Evolutionary conservation across 2,888 invertebrate species (phyloP).

Genomic region (Dexiosoma caninum): DNA sequence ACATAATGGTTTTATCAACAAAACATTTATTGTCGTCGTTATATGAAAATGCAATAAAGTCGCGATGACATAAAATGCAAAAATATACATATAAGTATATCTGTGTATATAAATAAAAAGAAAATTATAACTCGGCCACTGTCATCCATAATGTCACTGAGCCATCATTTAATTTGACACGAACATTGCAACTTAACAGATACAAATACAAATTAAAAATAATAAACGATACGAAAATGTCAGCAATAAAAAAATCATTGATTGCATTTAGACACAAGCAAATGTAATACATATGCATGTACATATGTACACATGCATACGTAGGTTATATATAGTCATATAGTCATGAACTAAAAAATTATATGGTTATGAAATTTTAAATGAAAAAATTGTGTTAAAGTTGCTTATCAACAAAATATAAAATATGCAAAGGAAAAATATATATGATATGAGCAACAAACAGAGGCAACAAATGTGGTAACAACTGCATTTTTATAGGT

Average conservation of each 20-base stretch:
- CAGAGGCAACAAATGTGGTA: too few species aligned
- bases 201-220: constrained; percentile 9
- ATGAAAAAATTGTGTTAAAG: constrained; percentile 20
- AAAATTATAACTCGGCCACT: constrained; percentile 46
- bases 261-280: neutral
- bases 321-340: neutral
- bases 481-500: too few species aligned
- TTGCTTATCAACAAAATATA: constrained; percentile 21
- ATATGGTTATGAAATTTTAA: neutral
- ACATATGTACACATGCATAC: neutral
- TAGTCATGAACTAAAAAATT: too few species aligned
- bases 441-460: too few species aligned
- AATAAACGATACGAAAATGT: neutral
- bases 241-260: neutral
- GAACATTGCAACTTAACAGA: constrained; percentile 55
- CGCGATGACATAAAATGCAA: constrained; percentile 14
- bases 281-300: neutral
- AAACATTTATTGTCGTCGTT: constrained; percentile 35
- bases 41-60: constrained; percentile 22
- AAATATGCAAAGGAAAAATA: constrained; percentile 47
- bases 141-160: constrained; percentile 49
- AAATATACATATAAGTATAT: neutral
- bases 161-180: constrained; percentile 60
- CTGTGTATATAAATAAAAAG: neutral
- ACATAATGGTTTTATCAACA: constrained; percentile 55